Evolutionary conservation across 2,888 invertebrate genomes (phyloP).

Genomic region (Thelaira solivaga): DNA sequence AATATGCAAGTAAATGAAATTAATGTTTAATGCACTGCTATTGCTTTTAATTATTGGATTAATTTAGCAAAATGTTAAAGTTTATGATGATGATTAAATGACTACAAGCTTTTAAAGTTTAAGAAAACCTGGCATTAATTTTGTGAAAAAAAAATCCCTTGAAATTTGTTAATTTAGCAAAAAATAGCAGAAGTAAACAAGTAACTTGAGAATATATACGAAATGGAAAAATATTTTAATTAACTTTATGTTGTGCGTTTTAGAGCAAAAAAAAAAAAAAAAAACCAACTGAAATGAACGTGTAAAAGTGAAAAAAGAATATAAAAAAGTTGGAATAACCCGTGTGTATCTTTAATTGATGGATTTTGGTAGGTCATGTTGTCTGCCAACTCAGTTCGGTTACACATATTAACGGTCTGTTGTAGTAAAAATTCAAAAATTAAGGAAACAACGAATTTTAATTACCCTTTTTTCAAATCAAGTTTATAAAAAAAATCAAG

Average conservation of each 20-base stretch:
- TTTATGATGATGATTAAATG: too few relatives aligned
- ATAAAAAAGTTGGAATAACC: not conserved
- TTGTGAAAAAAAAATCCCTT: not conserved
- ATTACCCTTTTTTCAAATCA: not conserved
- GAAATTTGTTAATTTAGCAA: conserved; percentile 1
- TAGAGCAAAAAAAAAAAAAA: conserved; percentile 5
- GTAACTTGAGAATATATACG: not conserved
- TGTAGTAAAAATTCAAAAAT: not conserved
- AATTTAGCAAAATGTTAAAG: too few relatives aligned
- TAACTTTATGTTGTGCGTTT: conserved; percentile 45
- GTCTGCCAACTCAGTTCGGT: not conserved
- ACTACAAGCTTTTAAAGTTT: too few relatives aligned
- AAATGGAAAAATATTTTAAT: conserved; percentile 43
- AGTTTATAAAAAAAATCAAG: too few relatives aligned
- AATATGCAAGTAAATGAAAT: too few relatives aligned
- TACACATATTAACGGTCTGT: not conserved
- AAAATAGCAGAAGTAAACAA: not conserved
- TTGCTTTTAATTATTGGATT: too few relatives aligned
- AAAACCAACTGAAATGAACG: conserved; percentile 2
- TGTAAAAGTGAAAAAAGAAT: not conserved
- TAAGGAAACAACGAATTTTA: not conserved
- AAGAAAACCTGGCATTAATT: too few relatives aligned
- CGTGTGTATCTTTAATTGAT: conserved; percentile 39
- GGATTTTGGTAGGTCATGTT: conserved; percentile 8
- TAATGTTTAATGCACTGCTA: too few relatives aligned